A percentile compares a stretch with the other conserved stretches of the same genome.
Conservation (phyloP, 2,113 vertebrate species). For the Cairina moschata region DNA sequence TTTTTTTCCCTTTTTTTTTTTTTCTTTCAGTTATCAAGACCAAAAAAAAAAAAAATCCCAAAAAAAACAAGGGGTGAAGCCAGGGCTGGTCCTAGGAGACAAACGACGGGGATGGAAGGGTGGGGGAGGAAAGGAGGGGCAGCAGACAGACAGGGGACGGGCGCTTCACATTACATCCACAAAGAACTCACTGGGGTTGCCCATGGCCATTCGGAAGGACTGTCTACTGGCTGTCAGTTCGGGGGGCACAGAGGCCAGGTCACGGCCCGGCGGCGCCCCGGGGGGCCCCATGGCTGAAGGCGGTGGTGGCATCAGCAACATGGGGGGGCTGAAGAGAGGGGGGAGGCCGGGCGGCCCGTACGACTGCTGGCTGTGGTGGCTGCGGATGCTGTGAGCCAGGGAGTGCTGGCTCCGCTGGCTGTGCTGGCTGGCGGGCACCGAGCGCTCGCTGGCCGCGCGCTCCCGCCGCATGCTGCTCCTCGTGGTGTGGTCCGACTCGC, state of each 20-base stretch:
- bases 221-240: conserved; percentile 96
- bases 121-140: neutral
- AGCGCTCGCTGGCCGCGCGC: conserved; percentile 82
- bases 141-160: conserved; percentile 46
- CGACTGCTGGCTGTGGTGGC: conserved; percentile 85
- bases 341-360: conserved; percentile 80
- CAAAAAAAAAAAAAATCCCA: conserved; percentile 53
- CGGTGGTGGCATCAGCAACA: conserved; percentile 83
- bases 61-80: conserved; percentile 50
- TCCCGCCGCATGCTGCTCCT: conserved; percentile 81
- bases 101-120: neutral
- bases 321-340: conserved; percentile 85
- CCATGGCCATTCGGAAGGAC: conserved; percentile 96
- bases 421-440: conserved; percentile 82
- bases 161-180: conserved; percentile 96
- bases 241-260: conserved; percentile 90
- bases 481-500: conserved; percentile 84
- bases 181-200: conserved; percentile 96
- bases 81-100: conserved; percentile 63
- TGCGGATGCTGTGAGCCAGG: conserved; percentile 83
- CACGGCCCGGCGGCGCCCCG: conserved; percentile 86
- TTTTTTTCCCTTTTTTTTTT: conserved; percentile 65
- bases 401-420: conserved; percentile 91
- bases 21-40: conserved; percentile 74
- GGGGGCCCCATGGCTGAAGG: conserved; percentile 80